phyloP scores from a whole-genome alignment of 2,113 vertebrate genomes.

The Natator depressus region DNA sequence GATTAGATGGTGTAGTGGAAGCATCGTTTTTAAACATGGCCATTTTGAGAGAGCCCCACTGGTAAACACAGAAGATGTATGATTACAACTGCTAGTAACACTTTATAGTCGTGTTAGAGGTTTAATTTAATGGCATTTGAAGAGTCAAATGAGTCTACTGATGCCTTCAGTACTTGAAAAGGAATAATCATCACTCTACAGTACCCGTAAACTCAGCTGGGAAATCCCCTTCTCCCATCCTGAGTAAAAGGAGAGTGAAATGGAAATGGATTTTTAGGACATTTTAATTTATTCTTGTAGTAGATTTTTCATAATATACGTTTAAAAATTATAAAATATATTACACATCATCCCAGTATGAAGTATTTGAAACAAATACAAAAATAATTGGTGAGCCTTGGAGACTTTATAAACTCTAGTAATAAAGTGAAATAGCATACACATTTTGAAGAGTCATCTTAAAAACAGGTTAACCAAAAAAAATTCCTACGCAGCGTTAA shows the following conservation, averaged over 20 bases:
- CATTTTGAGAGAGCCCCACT: slow-evolving; percentile 31
- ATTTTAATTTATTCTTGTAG: background rate
- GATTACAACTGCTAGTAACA: slow-evolving; percentile 46
- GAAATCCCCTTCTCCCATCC: slow-evolving; percentile 20
- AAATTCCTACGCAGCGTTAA: background rate
- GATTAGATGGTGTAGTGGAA: slow-evolving; percentile 18
- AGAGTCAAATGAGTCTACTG: slow-evolving; percentile 55
- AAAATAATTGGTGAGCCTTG: background rate
- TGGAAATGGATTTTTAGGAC: background rate
- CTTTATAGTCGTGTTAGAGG: slow-evolving; percentile 36
- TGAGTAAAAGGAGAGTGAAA: background rate
- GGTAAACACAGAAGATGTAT: slow-evolving; percentile 50
- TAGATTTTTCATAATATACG: background rate
- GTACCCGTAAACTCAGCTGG: slow-evolving; percentile 10
- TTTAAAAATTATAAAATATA: background rate
- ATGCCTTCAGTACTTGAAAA: slow-evolving; percentile 46
- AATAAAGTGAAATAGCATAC: background rate
- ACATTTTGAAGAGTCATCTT: background rate
- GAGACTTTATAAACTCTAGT: background rate
- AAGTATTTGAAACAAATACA: background rate
- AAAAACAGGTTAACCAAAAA: background rate
- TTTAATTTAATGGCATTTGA: slow-evolving; percentile 63
- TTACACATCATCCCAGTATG: background rate
- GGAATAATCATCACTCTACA: slow-evolving; percentile 45
- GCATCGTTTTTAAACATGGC: slow-evolving; percentile 2